Base-by-base conservation (phyloP, 64 coral and sea anemone species). In the Porites lutea region DNA sequence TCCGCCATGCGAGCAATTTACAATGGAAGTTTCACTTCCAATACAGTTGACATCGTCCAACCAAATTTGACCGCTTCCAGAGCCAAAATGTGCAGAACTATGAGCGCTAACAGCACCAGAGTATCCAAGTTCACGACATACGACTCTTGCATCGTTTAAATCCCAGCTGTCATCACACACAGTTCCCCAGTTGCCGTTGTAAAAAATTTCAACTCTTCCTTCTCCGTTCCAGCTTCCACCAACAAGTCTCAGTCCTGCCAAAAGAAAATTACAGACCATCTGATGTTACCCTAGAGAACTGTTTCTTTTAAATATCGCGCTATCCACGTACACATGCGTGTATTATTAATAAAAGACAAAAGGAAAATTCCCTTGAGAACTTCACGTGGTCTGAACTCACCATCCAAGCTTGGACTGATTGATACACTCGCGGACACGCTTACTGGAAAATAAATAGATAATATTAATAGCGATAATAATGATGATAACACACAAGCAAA, bases 51-150 rank as follows among this genome's bases (percentile, higher is more conserved):
- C 78, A 3, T 80, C 5, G 59, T 80, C 78, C 78, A 80, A 13
- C 78, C 78, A 80, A 48, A 55, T 80, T 61, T 55, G 16, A 13
- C 78, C 78, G 8, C 3, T 4, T 61, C 78, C 50, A 14, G 19
- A n/a, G 8, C 78, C 78, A 18, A 22, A 80, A 1, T 10, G n/a
- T 2, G n/a, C 50, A 3, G 3, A 21, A 8, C 22, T 19, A 8
- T 18, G n/a, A 21, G 78, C 16, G 12, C 10, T 3, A 13, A 55
- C 7, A 58, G 78, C 78, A 1, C 9, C 59, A 19, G 16, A 2
- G 48, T 48, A 80, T 11, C 78, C 78, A 19, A 80, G 78, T 61
- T 58, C 19, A 61, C 78, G 8, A 58, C 78, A 80, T 2, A 61
- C 78, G 6, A 55, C 16, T 8, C 50, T 54, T 3, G 78, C 78